Base-by-base conservation (phyloP, 2,888 invertebrate species). In the Seira ritae region DNA sequence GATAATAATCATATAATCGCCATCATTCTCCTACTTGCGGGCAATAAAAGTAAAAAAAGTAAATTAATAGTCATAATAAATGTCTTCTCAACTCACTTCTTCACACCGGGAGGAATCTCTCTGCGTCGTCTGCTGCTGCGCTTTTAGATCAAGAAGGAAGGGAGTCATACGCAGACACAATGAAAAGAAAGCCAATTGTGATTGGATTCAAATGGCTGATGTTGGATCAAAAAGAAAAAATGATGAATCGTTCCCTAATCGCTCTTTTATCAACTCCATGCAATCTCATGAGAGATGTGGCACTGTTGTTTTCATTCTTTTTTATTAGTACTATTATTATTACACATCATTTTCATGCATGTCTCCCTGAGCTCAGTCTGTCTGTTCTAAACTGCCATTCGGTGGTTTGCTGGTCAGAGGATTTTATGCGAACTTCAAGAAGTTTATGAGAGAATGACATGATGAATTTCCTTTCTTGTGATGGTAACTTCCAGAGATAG, bases 211-310 rank as follows among this genome's bases (percentile, higher is more conserved):
- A 31, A 62, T 71, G 70, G 24, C 60, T 81, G 75, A 86, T 80
- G 75, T 69, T 78, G 77, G 65, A 68, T 65, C 68, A 50, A 75
- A 66, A 46, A 55, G 37, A 67, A 75, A 71, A 37, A 77, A 84
- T 84, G 84, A 86, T 86, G 85, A 85, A 86, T 86, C 84, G 86
- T 85, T 86, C 86, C 80, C 85, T 86, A 86, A 86, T 86, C 86
- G 85, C 66, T 79, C 72, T 81, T 78, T 86, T 86, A 86, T 86
- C 86, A 83, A 75, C 79, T 75, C 74, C 84, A 83, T 74, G 84
- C 80, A 82, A 86, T 86, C 86, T 75, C 37, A n/a, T 22, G 66
- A 17, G 42, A 42, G 6, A 12, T 42, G 42, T 74, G 65, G 65
- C 73, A 69, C 69, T 81, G 46, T 75, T 62, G 65, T 80, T 80